These are phyloP conservation scores for Atractosteus spatula DNA, from an alignment of 2,113 vertebrate species.

Conservation along the genomic window DNA sequence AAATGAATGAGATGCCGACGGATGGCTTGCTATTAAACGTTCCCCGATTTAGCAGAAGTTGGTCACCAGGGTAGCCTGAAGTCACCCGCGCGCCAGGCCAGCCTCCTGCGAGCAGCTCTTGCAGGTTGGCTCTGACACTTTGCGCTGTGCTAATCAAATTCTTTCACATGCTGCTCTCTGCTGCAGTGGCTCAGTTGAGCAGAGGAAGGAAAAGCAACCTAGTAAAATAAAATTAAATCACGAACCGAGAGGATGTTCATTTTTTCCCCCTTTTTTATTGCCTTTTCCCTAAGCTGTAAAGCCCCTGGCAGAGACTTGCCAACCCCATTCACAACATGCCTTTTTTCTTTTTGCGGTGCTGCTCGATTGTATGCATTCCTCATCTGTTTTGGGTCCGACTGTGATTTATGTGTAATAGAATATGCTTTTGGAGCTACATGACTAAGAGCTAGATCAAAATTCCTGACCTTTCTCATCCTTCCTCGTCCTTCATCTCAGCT, in stretches of 20 bases:
- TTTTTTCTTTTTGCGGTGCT: too few relatives aligned
- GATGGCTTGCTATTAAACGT: conserved; percentile 18
- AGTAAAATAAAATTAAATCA: neutral
- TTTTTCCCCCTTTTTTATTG: neutral
- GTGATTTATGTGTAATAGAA: conserved; percentile 42
- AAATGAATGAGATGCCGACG: neutral
- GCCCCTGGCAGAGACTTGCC: neutral
- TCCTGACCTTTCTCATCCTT: conserved; percentile 57
- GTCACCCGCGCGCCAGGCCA: neutral
- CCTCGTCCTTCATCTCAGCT: conserved; percentile 63
- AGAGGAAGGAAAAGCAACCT: neutral
- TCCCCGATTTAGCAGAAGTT: conserved; percentile 11
- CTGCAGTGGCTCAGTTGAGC: neutral
- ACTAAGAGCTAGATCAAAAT: conserved; percentile 45
- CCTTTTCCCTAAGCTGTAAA: conserved; percentile 3
- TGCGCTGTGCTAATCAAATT: neutral
- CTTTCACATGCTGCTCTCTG: neutral
- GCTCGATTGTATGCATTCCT: too few relatives aligned
- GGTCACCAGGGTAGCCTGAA: neutral
- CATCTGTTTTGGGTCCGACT: conserved; percentile 14
- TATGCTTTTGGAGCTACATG: conserved; percentile 38
- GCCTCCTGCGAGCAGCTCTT: neutral
- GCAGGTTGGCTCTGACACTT: neutral
- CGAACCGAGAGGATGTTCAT: neutral
- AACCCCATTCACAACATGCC: neutral